Base-by-base conservation (phyloP, 2,797 vertebrate species). In the Gymnopithys bicolor region DNA sequence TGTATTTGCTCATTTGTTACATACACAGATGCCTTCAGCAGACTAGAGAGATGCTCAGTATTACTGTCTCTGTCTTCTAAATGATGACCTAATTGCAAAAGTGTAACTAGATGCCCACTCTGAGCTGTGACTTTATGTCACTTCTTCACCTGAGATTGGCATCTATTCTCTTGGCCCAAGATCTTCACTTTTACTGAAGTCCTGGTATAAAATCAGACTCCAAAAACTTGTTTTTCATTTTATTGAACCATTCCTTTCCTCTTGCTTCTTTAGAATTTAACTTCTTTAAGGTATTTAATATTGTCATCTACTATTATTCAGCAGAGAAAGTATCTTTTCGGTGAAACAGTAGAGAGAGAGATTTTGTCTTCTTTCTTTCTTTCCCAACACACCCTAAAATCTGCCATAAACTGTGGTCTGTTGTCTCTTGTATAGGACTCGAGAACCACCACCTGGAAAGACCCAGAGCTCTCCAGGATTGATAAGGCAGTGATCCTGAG, bases 321-420 rank as follows among this genome's bases (percentile, higher is more conserved):
- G 5, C 15, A 59, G 9, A 15, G 41, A 78, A 71, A 84, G 41
- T 3, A 16, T 21, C 39, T 64, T 82, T 84, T 49, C 27, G 7
- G 8, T 51, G 17, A 74, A 66, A 45, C 0, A 6, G 4, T 8
- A 67, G 18, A 16, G 16, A 82, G 15, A 79, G 7, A 3, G 63
- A 33, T 32, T 80, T 37, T 45, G 19, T 45, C 35, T 56, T 75
- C 11, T 49, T 76, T 25, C 18, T 85, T 89, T 87, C 18, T 83
- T 89, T 87, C 33, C 41, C 13, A 83, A 12, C 8, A 52, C 10
- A 7, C 16, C 19, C 39, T 41, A 37, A 93, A 77, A 33, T 21
- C 7, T 2, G 0, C 28, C 10, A 3, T 35, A 81, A 70, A 1
- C 56, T 13, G 1, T 74, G 43, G 17, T 19, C 21, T 76, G 21